Base-by-base conservation (phyloP, 1,140 invertebrate genomes). In the Mactra quadrangularis region DNA sequence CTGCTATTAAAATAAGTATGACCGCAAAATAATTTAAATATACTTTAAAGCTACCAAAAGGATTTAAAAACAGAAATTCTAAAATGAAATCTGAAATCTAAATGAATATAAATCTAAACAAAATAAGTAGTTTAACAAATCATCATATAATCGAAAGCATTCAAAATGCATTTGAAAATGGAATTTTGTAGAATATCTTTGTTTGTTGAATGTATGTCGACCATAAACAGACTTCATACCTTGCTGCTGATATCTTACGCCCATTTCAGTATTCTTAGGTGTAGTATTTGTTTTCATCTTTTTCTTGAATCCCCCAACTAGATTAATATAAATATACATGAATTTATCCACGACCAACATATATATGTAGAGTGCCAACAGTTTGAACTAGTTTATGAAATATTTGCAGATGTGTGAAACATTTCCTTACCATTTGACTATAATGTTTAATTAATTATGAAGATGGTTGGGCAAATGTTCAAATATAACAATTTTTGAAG, bases 301-400 rank as follows among this genome's bases (percentile, higher is more conserved):
- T 57, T 75, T 60, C 72, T 75, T 75, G 72, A 75, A 75, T 29
- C 72, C 71, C 22, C 72, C 72, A 60, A 75, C 72, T 75, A 60
- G 3, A 75, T 41, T 27, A 31, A 50, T 41, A 68, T 13, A 66
- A 45, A 27, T 60, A 64, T n/a, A 45, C 25, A 25, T 13, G 7
- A 17, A 35, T 13, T 17, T 35, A 13, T 62, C 59, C n/a, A 9
- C 13, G 27, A 29, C 22, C 27, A 57, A 6, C 13, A 11, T 57
- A 13, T 57, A 22, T 15, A 27, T 22, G 4, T 53, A 4, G 19
- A 17, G 19, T 6, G 19, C 17, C 50, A n/a, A n/a, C 17, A 53
- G 4, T 53, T 53, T 53, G 3, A n/a, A 3, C 17, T n/a, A 53
- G 25, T 17, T 53, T 6, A 3, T 53, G 50, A n/a, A n/a, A 53